Conservation (phyloP, 2,113 vertebrate species). For the Stegastes partitus region DNA sequence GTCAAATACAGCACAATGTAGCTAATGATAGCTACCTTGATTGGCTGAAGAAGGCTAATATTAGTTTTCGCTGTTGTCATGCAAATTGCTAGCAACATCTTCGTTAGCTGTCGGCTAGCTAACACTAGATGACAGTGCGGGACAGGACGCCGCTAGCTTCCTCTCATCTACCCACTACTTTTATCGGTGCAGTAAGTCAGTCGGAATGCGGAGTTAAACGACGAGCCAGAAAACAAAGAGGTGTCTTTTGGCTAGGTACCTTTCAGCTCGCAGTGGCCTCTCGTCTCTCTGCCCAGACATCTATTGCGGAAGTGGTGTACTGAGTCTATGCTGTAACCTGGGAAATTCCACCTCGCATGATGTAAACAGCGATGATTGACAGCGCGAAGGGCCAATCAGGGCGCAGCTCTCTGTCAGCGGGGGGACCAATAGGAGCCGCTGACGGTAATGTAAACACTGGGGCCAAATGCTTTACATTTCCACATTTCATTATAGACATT, state of each 20-base stretch:
- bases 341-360: slow-evolving; percentile 87
- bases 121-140: slow-evolving; percentile 63
- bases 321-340: slow-evolving; percentile 81
- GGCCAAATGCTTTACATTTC: background rate
- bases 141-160: slow-evolving; percentile 44
- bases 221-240: slow-evolving; percentile 62
- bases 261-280: slow-evolving; percentile 78
- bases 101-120: slow-evolving; percentile 77
- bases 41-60: slow-evolving; percentile 75
- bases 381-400: slow-evolving; percentile 65
- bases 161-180: slow-evolving; percentile 6
- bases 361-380: slow-evolving; percentile 84
- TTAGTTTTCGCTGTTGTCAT: slow-evolving; percentile 85
- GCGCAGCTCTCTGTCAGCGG: background rate
- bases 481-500: background rate
- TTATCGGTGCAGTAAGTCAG: slow-evolving; percentile 14
- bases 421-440: background rate
- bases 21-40: slow-evolving; percentile 64
- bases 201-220: slow-evolving; percentile 29
- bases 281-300: slow-evolving; percentile 75
- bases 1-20: slow-evolving; percentile 40
- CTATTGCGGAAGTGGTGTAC: slow-evolving; percentile 85
- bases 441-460: slow-evolving; percentile 69
- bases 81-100: slow-evolving; percentile 80
- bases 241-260: slow-evolving; percentile 63